Conservation (phyloP, 2,888 invertebrate genomes). For the Ligdia adustata region DNA sequence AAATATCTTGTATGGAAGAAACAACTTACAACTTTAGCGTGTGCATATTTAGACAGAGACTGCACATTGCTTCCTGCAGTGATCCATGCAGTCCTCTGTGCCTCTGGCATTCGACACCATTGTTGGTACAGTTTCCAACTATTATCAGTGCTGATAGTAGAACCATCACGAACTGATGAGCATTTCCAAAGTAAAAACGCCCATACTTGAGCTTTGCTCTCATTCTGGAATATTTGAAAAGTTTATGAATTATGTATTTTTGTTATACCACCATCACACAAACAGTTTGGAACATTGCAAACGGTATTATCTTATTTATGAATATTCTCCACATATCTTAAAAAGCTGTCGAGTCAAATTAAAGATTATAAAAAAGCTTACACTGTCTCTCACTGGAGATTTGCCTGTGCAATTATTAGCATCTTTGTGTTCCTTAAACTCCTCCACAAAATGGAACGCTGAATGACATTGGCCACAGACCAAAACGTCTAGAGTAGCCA, state of each 20-base stretch:
- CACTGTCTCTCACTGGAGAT: conserved; percentile 87
- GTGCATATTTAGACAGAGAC: conserved; percentile 86
- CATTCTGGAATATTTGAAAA: conserved; percentile 84
- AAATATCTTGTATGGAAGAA: too few species aligned
- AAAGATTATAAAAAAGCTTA: too few species aligned
- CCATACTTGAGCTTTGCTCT: conserved; percentile 93
- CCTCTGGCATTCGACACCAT: conserved; percentile 92
- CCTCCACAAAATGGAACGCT: conserved; percentile 91
- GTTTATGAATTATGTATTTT: too few species aligned
- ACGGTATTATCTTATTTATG: too few species aligned
- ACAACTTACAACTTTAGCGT: conserved; percentile 87
- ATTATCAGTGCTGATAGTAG: conserved; percentile 80
- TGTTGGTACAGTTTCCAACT: conserved; percentile 93
- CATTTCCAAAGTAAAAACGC: conserved; percentile 92
- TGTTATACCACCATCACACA: too few species aligned
- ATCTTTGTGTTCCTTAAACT: conserved; percentile 89
- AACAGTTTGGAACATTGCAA: too few species aligned
- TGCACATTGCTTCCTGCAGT: conserved; percentile 91
- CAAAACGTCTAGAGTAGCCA: conserved; percentile 89
- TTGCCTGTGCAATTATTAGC: conserved; percentile 84
- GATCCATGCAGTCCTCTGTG: conserved; percentile 90
- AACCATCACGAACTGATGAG: conserved; percentile 72
- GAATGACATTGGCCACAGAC: conserved; percentile 93
- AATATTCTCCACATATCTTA: too few species aligned
- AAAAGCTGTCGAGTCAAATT: background rate